Conservation (phyloP, 1,140 invertebrate genomes). For the Orussus abietinus region DNA sequence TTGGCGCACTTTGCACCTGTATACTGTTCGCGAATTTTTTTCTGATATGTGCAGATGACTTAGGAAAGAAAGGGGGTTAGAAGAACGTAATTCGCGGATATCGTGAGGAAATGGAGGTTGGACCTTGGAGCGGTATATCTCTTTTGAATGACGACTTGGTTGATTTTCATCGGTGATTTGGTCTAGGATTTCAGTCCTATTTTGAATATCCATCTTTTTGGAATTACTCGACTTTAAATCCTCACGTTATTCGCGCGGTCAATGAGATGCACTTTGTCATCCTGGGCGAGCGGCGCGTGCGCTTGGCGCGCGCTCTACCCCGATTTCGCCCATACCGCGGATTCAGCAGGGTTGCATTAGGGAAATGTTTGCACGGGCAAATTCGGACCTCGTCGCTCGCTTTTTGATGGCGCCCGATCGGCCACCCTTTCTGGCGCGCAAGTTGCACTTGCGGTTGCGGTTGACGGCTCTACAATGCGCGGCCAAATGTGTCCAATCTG, state of each 20-base stretch:
- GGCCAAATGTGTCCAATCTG: conserved; percentile 24
- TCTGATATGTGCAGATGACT: no score
- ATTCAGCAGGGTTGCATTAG: conserved; percentile 17
- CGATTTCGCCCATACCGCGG: neutral
- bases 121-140: no score
- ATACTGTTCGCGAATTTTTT: no score
- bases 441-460: conserved; percentile 20
- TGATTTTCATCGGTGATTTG: no score
- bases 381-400: conserved; percentile 15
- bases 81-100: no score
- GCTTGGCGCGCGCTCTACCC: conserved; percentile 6
- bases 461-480: conserved; percentile 27
- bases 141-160: no score
- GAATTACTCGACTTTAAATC: no score
- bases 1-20: no score
- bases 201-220: no score
- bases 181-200: no score
- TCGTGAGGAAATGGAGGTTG: no score
- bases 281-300: conserved; percentile 14
- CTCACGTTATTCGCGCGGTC: conserved; percentile 24
- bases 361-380: conserved; percentile 26
- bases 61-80: no score
- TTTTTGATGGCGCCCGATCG: conserved; percentile 22
- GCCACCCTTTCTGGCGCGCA: conserved; percentile 10
- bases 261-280: conserved; percentile 25